Evolutionary conservation across 2,797 vertebrate species (phyloP).

Genomic region (Podargus strigoides): DNA sequence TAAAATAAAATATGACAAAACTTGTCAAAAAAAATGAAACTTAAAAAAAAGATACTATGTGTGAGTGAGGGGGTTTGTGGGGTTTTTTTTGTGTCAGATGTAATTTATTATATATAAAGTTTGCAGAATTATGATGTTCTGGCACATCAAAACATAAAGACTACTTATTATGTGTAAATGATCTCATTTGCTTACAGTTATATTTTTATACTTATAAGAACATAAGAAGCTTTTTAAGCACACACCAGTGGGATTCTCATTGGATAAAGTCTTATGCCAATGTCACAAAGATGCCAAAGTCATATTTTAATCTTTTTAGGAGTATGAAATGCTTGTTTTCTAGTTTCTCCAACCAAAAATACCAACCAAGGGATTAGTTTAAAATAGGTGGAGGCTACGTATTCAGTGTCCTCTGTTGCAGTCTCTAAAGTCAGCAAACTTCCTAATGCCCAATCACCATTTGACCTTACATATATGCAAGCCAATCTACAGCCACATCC

Average conservation of each 20-base stretch:
- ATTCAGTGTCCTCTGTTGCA: neutral
- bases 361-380: neutral
- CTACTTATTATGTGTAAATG: neutral
- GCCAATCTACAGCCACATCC: neutral
- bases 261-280: neutral
- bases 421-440: neutral
- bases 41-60: neutral
- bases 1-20: neutral
- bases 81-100: neutral
- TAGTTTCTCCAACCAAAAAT: neutral
- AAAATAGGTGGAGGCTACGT: neutral
- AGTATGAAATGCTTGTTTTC: neutral
- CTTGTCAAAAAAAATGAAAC: neutral
- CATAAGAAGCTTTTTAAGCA: neutral
- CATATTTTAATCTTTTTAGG: neutral
- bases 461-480: neutral
- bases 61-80: too few species aligned
- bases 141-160: neutral
- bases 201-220: neutral
- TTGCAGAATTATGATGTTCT: neutral
- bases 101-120: neutral
- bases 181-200: neutral
- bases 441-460: neutral
- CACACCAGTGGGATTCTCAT: accelerated
- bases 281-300: neutral